phyloP scores from a whole-genome alignment of 2,797 vertebrate genomes.

The Sorex maritimensis region DNA sequence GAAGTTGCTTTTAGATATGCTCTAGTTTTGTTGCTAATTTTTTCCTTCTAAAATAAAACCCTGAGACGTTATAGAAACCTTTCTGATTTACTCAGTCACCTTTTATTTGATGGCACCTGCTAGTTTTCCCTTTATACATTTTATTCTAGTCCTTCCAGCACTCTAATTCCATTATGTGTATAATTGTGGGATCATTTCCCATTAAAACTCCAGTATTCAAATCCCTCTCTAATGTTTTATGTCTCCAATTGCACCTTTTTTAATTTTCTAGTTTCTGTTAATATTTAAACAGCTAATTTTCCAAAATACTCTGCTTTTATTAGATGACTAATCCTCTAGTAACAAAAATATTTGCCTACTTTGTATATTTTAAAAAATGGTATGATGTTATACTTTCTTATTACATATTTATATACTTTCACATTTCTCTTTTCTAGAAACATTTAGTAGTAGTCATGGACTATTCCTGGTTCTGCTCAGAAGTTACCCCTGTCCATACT shows the following conservation, averaged over 20 bases:
- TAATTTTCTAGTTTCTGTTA: not conserved
- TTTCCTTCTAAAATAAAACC: not conserved
- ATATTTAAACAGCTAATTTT: not conserved
- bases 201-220: not conserved
- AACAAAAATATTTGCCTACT: not conserved
- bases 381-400: not conserved
- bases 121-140: not conserved
- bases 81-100: not conserved
- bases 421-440: not conserved
- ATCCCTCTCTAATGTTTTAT: slow-evolving; percentile 8
- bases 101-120: not conserved
- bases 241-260: not conserved
- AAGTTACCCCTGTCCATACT: no score
- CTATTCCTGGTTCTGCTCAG: no score
- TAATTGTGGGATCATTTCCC: not conserved
- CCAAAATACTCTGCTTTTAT: not conserved
- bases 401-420: not conserved
- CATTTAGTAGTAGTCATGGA: not conserved
- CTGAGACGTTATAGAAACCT: not conserved
- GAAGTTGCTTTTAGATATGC: not conserved
- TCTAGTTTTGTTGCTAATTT: not conserved
- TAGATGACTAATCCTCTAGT: not conserved
- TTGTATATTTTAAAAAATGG: not conserved
- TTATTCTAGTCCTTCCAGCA: not conserved
- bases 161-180: not conserved